Conservation (phyloP, 2,797 vertebrate genomes). For the Argya squamiceps region DNA sequence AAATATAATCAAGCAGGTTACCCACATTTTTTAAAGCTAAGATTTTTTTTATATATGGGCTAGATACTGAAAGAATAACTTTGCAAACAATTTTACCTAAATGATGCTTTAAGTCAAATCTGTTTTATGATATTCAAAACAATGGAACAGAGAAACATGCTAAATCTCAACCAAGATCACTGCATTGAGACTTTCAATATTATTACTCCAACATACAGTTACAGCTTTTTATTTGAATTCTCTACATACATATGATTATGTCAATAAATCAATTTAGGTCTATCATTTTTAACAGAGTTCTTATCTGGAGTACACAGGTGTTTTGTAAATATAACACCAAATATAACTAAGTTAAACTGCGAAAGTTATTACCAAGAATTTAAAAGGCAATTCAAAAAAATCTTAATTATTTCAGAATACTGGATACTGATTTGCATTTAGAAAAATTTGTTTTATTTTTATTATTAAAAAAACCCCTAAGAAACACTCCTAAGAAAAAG, state of each 20-base stretch:
- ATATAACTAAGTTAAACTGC: neutral
- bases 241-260: neutral
- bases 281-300: neutral
- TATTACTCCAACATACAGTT: neutral
- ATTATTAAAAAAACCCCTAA: neutral
- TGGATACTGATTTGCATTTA: neutral
- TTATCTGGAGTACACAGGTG: neutral
- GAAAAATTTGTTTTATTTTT: neutral
- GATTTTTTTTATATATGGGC: neutral
- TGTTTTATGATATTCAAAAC: neutral
- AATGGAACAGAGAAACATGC: neutral
- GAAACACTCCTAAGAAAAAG: neutral
- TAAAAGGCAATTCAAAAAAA: neutral
- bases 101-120: neutral
- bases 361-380: neutral
- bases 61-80: constrained; percentile 60
- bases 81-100: constrained; percentile 21
- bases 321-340: neutral
- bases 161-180: neutral
- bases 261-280: neutral
- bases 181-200: neutral
- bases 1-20: constrained; percentile 37
- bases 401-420: neutral
- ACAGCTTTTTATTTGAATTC: neutral
- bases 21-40: neutral